Evolutionary conservation across 1,140 invertebrate species (phyloP).

Genomic region (Trialeurodes vaporariorum): DNA sequence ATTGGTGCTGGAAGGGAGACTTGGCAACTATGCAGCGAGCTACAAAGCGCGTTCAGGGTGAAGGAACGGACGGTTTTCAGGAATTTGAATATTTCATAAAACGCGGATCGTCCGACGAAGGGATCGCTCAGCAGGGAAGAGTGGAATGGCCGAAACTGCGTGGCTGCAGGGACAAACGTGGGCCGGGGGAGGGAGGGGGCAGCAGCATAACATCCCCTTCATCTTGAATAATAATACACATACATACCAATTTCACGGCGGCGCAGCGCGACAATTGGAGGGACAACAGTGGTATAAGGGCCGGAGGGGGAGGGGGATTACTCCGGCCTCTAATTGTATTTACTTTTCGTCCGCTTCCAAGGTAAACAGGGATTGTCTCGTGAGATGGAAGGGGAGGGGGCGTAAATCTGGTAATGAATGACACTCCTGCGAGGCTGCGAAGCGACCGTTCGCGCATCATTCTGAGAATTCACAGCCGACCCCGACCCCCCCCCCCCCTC

Average conservation of each 20-base stretch:
- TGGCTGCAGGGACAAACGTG: no score
- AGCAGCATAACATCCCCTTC: neutral
- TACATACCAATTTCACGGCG: no score
- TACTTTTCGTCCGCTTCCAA: neutral
- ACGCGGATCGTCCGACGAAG: neutral
- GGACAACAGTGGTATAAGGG: no score
- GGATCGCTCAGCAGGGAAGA: neutral
- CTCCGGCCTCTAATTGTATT: neutral
- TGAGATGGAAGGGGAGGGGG: no score
- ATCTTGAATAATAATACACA: no score
- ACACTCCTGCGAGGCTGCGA: no score
- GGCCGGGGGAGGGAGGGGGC: neutral
- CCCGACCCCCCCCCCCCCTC: no score
- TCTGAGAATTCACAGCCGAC: no score
- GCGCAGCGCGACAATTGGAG: no score
- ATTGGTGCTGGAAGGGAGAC: neutral
- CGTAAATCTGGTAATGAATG: neutral
- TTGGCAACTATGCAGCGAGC: neutral
- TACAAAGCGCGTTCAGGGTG: neutral
- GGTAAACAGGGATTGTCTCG: neutral
- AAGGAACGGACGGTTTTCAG: neutral
- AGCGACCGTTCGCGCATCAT: no score
- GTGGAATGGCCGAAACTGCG: neutral
- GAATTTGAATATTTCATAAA: constrained; percentile 6
- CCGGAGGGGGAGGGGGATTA: no score